These are phyloP conservation scores for Eulemur coronatus DNA, from an alignment of 2,797 vertebrate genomes.

Conservation along the genomic window DNA sequence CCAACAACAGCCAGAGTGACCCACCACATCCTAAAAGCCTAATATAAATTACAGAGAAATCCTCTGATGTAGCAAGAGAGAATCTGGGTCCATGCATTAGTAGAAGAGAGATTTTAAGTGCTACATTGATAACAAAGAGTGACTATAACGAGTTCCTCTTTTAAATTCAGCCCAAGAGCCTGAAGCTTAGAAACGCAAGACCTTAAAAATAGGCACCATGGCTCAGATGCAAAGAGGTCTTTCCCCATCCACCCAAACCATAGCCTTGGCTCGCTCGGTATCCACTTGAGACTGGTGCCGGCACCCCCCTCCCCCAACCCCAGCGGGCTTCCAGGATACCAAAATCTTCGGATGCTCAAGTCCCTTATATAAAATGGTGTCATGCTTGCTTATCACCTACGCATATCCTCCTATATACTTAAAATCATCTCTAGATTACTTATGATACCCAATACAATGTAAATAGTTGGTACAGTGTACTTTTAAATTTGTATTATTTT, in stretches of 20 bases:
- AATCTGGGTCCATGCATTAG: not conserved
- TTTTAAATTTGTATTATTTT: not conserved
- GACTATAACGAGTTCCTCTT: not conserved
- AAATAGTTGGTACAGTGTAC: not conserved
- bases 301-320: fast-evolving
- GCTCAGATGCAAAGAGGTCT: not conserved
- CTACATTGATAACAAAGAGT: not conserved
- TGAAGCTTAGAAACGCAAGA: not conserved
- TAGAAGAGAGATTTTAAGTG: not conserved
- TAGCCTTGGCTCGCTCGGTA: fast-evolving
- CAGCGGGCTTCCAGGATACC: not conserved
- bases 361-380: not conserved
- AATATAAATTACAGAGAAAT: constrained; percentile 46
- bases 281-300: not conserved
- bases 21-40: not conserved
- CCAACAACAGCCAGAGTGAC: constrained; percentile 36
- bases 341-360: not conserved
- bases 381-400: not conserved
- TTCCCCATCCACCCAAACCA: not conserved
- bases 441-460: not conserved
- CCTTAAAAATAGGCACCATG: not conserved
- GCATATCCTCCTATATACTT: not conserved
- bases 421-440: not conserved
- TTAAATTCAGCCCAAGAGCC: not conserved
- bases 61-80: constrained; percentile 31